Percentiles rank a stretch among this genome's conserved stretches.
phyloP scores from a whole-genome alignment of 2,113 vertebrate species.

The Agelaius tricolor region DNA sequence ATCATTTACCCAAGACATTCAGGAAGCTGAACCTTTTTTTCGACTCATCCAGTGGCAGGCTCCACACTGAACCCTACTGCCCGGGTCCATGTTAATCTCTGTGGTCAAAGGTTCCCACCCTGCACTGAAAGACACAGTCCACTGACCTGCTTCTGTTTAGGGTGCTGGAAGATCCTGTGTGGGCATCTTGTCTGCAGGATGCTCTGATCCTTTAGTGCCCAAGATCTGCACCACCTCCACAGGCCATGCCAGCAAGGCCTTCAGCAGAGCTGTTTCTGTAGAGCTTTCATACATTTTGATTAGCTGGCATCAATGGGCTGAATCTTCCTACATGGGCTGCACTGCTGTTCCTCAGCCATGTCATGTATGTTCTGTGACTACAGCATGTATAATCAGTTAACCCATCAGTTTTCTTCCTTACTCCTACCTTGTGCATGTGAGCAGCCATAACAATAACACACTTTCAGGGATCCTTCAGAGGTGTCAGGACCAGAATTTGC shows the following conservation, averaged over 20 bases:
- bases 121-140: background rate
- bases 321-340: background rate
- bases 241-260: background rate
- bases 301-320: background rate
- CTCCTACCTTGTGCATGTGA: rapidly evolving
- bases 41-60: background rate
- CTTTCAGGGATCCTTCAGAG: background rate
- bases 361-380: background rate
- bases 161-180: background rate
- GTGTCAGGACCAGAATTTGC: background rate
- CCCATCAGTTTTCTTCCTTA: background rate
- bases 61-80: background rate
- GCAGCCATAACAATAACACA: background rate
- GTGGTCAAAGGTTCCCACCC: background rate
- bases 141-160: background rate
- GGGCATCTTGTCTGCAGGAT: background rate
- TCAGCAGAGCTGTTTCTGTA: background rate
- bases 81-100: background rate
- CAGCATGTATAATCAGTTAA: background rate
- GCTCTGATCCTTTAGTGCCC: background rate
- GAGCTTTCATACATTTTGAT: background rate
- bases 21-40: background rate
- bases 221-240: background rate
- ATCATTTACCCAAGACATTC: background rate
- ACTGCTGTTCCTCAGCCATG: too few species aligned